Percentiles rank a stretch among this genome's conserved stretches.
phyloP scores from a whole-genome alignment of 2,113 vertebrate genomes.

The Bungarus multicinctus region DNA sequence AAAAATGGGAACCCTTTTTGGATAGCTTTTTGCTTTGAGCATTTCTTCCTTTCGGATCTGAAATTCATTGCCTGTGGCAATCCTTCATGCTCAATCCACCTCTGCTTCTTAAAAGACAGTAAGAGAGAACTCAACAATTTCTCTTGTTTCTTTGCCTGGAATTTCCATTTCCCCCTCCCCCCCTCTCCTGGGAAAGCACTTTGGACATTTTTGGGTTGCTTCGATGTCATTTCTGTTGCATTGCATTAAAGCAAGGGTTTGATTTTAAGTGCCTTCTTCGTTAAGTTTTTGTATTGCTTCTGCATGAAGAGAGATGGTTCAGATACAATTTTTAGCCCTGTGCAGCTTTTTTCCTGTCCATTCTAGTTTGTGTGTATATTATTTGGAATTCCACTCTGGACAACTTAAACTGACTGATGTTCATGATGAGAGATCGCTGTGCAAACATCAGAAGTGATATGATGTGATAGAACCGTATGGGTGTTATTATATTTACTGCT shows the following conservation, averaged over 20 bases:
- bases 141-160: conserved; percentile 21
- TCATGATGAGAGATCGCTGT: conserved; percentile 34
- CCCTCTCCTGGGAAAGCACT: neutral
- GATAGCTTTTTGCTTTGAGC: neutral
- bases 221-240: conserved; percentile 5
- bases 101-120: neutral
- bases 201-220: neutral
- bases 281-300: conserved; percentile 11
- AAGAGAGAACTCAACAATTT: neutral
- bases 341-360: neutral
- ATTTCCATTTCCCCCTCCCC: neutral
- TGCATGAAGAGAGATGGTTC: neutral
- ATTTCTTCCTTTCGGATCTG: conserved; percentile 15
- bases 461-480: conserved; percentile 21
- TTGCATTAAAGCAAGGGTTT: conserved; percentile 18
- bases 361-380: neutral
- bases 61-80: neutral
- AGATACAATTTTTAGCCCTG: conserved; percentile 8
- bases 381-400: neutral
- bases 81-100: conserved; percentile 19
- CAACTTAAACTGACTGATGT: neutral
- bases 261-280: conserved; percentile 19
- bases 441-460: conserved; percentile 20
- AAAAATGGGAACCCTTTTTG: neutral
- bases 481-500: conserved; percentile 22